phyloP scores from a whole-genome alignment of 2,113 vertebrate genomes.

The Haliaeetus leucogaster region DNA sequence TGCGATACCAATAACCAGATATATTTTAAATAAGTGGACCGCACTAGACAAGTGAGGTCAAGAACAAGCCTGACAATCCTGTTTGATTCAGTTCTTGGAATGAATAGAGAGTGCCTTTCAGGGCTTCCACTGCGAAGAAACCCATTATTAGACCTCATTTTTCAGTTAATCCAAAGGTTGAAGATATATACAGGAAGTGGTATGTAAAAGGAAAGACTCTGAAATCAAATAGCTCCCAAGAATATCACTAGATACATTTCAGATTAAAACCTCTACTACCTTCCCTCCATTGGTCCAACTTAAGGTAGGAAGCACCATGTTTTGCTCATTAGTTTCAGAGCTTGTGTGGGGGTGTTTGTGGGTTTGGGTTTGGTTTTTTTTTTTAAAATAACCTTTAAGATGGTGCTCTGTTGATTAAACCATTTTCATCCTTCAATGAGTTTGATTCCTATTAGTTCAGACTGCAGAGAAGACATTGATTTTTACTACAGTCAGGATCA shows the following conservation, averaged over 20 bases:
- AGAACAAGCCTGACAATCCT: not conserved
- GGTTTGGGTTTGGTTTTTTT: not conserved
- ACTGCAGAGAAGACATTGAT: constrained; percentile 54
- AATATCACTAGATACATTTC: not conserved
- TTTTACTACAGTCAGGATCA: constrained; percentile 50
- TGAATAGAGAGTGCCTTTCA: not conserved
- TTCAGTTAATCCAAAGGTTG: not conserved
- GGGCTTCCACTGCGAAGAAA: constrained; percentile 5
- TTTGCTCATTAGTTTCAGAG: not conserved
- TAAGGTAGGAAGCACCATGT: not conserved
- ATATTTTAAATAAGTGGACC: not conserved
- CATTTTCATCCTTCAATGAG: constrained; percentile 58
- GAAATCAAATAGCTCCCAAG: not conserved
- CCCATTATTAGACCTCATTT: constrained; percentile 17
- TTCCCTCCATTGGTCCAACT: not conserved
- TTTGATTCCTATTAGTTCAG: constrained; percentile 61
- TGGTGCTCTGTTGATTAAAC: constrained; percentile 57
- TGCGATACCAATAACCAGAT: not conserved
- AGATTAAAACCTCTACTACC: not conserved
- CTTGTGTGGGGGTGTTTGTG: not conserved
- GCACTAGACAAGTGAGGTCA: not conserved
- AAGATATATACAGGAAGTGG: not conserved
- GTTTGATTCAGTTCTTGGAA: not conserved
- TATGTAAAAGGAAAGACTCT: not conserved
- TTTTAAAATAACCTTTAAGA: constrained; percentile 53